Evolutionary conservation across 92 coral and sea anemone genomes (phyloP).

Genomic region (Hydrozoanthus gracilis): DNA sequence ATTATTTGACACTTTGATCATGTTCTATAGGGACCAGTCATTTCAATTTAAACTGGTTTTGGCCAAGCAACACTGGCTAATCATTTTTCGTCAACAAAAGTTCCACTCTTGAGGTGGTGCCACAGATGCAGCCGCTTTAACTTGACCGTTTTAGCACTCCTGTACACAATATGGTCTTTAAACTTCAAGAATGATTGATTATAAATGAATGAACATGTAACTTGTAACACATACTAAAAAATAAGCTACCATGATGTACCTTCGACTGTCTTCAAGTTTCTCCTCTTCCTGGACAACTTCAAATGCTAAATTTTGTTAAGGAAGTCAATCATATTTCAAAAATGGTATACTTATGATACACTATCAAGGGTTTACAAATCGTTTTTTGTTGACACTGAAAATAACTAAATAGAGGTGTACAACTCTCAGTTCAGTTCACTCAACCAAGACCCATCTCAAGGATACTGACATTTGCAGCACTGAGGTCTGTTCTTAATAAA

Average conservation of each 20-base stretch:
- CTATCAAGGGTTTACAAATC: background rate
- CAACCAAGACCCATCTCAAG: constrained; percentile 56
- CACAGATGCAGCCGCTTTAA: too few species aligned
- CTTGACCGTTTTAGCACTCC: too few species aligned
- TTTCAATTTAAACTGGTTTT: too few species aligned
- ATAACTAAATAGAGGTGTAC: background rate
- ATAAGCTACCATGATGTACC: constrained; percentile 35
- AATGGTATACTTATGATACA: background rate
- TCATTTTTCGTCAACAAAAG: too few species aligned
- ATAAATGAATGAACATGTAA: too few species aligned
- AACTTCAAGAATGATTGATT: too few species aligned
- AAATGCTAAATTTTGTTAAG: constrained; percentile 65
- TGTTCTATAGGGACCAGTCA: too few species aligned
- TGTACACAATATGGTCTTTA: too few species aligned
- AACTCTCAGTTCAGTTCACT: background rate
- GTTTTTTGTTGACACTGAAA: background rate
- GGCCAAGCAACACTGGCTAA: too few species aligned
- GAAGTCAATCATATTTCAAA: background rate
- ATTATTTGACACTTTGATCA: too few species aligned
- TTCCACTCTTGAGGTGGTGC: too few species aligned
- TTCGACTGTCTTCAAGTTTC: constrained; percentile 84
- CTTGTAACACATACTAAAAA: too few species aligned
- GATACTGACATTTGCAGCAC: constrained; percentile 98
- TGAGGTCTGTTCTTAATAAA: constrained; percentile 91
- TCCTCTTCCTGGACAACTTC: constrained; percentile 98